phyloP scores from a whole-genome alignment of 1,140 invertebrate genomes.

The Polypedilum vanderplanki region DNA sequence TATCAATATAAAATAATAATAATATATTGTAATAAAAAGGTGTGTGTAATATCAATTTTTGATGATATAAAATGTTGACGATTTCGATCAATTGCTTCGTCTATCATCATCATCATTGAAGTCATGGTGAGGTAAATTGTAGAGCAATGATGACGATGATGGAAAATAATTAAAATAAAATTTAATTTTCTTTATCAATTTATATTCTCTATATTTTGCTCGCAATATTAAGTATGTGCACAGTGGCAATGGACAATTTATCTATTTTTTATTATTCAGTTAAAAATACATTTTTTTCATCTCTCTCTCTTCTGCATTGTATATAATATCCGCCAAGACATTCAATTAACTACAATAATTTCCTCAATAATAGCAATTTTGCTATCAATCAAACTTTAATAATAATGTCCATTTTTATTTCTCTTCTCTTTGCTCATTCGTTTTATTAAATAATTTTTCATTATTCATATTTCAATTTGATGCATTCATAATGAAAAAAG shows the following conservation, averaged over 20 bases:
- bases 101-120: too few relatives aligned
- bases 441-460: background rate
- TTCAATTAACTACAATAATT: constrained; percentile 28
- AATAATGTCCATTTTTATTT: constrained; percentile 8
- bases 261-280: constrained; percentile 13
- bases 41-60: too few relatives aligned
- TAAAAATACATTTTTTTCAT: background rate
- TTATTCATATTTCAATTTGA: background rate
- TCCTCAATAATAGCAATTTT: constrained; percentile 27
- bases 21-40: too few relatives aligned
- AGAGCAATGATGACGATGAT: background rate
- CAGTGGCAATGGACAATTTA: constrained; percentile 6
- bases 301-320: background rate
- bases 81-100: too few relatives aligned
- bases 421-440: background rate
- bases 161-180: constrained; percentile 24
- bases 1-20: too few relatives aligned
- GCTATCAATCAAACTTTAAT: constrained; percentile 25
- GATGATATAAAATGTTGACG: too few relatives aligned
- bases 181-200: constrained; percentile 25
- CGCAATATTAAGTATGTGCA: background rate
- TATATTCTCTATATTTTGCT: background rate
- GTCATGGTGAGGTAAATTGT: too few relatives aligned
- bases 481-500: background rate
- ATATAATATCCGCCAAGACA: constrained; percentile 25